These are phyloP conservation scores for Drosophila austrosaltans DNA, from an alignment of 2,888 invertebrate genomes.

Conservation along the genomic window DNA sequence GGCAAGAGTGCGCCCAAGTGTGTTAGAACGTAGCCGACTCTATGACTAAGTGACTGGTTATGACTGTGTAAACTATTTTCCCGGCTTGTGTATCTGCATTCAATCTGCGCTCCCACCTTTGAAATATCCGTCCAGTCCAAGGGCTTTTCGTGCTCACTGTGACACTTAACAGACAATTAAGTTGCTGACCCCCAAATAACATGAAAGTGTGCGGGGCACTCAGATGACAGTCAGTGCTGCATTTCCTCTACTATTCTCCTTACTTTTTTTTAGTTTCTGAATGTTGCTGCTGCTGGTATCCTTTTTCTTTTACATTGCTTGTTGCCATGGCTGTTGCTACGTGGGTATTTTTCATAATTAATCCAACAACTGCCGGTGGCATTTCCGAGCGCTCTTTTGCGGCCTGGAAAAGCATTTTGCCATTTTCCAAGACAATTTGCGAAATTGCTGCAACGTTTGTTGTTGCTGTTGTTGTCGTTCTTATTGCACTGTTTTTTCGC, in stretches of 20 bases:
- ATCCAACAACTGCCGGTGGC: conserved; percentile 75
- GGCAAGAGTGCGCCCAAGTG: conserved; percentile 55
- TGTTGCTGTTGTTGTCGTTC: conserved; percentile 37
- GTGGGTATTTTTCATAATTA: conserved; percentile 71
- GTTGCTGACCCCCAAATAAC: conserved; percentile 65
- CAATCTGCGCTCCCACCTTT: conserved; percentile 10
- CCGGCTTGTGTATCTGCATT: conserved; percentile 8
- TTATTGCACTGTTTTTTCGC: conserved; percentile 16
- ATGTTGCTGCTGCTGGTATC: conserved; percentile 40
- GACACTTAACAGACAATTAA: conserved; percentile 78
- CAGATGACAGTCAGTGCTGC: conserved; percentile 22
- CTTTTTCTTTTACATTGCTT: too few species aligned
- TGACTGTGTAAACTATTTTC: conserved; percentile 15
- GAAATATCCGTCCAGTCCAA: conserved; percentile 15
- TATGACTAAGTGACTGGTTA: conserved; percentile 18
- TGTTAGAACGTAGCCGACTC: conserved; percentile 36
- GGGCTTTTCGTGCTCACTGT: conserved; percentile 58
- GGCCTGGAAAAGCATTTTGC: conserved; percentile 51
- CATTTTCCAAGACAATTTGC: conserved; percentile 72
- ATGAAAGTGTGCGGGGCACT: conserved; percentile 4
- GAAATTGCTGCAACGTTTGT: conserved; percentile 60
- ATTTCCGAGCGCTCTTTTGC: conserved; percentile 64
- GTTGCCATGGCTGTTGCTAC: neutral
- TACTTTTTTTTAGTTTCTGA: conserved; percentile 26
- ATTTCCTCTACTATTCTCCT: conserved; percentile 28